Conservation (phyloP, 2,797 vertebrate species). For the Cyclopterus lumpus region DNA sequence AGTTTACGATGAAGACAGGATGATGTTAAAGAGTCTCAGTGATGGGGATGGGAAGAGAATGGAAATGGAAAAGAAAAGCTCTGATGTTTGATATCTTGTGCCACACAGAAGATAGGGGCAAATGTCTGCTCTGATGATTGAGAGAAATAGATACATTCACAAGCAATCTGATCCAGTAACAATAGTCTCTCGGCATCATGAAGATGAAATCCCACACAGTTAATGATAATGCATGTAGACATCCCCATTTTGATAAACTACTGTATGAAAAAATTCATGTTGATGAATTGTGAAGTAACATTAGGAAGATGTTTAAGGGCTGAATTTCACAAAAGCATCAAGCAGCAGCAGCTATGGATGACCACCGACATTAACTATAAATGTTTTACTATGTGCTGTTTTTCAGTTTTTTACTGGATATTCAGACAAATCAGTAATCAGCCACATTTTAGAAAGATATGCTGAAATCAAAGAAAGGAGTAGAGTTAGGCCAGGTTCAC, state of each 20-base stretch:
- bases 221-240: background rate
- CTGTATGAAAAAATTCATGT: background rate
- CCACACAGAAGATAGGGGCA: constrained; percentile 35
- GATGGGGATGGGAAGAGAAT: constrained; percentile 48
- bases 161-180: constrained; percentile 19
- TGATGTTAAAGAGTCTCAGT: constrained; percentile 46
- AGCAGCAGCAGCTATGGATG: background rate
- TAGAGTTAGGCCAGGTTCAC: too few species aligned
- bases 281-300: background rate
- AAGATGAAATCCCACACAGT: background rate
- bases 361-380: background rate
- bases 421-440: background rate
- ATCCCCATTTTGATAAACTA: background rate
- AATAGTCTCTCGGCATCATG: background rate
- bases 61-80: constrained; percentile 47
- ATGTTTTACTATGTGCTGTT: background rate
- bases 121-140: constrained; percentile 25
- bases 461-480: background rate
- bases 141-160: constrained; percentile 15
- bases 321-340: background rate
- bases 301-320: background rate
- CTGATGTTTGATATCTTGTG: constrained; percentile 45
- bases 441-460: background rate
- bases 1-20: constrained; percentile 67
- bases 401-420: background rate